These are phyloP conservation scores for Drosophila nebulosa DNA, from an alignment of 1,140 invertebrate species.

Conservation along the genomic window DNA sequence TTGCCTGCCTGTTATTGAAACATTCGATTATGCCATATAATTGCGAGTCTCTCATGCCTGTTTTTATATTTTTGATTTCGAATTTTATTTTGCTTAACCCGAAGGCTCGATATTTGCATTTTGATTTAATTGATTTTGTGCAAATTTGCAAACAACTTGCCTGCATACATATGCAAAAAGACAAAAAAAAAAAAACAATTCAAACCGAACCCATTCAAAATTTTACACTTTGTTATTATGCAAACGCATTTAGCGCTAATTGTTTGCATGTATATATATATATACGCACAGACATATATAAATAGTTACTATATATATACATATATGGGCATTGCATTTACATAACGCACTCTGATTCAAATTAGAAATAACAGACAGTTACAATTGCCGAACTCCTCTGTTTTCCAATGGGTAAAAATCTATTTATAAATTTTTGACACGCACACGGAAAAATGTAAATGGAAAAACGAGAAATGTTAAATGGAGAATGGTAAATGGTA, in stretches of 20 bases:
- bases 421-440: slow-evolving; percentile 26
- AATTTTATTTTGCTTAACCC: neutral
- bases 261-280: slow-evolving; percentile 13
- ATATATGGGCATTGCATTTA: neutral
- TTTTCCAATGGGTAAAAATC: neutral
- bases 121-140: slow-evolving; percentile 61
- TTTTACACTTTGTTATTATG: slow-evolving; percentile 23
- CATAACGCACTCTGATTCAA: slow-evolving; percentile 16
- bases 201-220: slow-evolving; percentile 12
- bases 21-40: slow-evolving; percentile 21
- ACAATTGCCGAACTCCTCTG: neutral
- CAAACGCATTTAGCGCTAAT: slow-evolving; percentile 39
- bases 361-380: slow-evolving; percentile 10
- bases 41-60: neutral
- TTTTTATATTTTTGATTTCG: slow-evolving; percentile 2
- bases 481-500: neutral
- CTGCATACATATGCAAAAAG: neutral
- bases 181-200: neutral
- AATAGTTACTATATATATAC: neutral
- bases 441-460: slow-evolving; percentile 1
- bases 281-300: neutral
- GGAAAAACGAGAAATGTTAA: too few relatives aligned
- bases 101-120: slow-evolving; percentile 31
- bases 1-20: slow-evolving; percentile 10
- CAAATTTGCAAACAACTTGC: slow-evolving; percentile 17